These are phyloP conservation scores for Trachythela sp. DNA, from an alignment of 64 coral and sea anemone genomes.

Conservation along the genomic window DNA sequence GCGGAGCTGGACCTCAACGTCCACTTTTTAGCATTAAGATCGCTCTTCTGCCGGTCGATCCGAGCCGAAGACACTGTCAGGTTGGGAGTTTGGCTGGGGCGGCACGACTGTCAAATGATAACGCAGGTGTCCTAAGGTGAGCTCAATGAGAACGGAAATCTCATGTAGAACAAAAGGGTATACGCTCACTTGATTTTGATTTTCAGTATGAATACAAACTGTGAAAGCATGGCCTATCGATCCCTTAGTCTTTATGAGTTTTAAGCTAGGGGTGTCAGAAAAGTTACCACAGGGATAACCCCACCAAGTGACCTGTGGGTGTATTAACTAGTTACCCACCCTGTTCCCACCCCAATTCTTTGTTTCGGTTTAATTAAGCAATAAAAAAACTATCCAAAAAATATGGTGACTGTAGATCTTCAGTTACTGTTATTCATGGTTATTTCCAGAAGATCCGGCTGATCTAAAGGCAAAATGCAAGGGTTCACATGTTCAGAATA, in stretches of 20 bases:
- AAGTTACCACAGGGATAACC: slow-evolving; percentile 23
- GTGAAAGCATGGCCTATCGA: slow-evolving; percentile 19
- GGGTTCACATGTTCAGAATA: no score
- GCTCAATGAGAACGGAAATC: slow-evolving; percentile 22
- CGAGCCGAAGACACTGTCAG: slow-evolving; percentile 18
- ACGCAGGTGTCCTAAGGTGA: slow-evolving; percentile 16
- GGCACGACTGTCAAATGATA: slow-evolving; percentile 25
- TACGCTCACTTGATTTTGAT: slow-evolving; percentile 8
- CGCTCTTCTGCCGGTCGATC: slow-evolving; percentile 11
- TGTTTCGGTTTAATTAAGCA: no score
- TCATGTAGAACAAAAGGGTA: not conserved
- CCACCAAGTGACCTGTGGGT: no score
- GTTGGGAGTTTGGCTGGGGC: slow-evolving; percentile 11
- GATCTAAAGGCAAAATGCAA: no score
- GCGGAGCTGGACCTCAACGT: slow-evolving; percentile 1
- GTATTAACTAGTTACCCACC: no score
- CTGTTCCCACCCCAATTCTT: no score
- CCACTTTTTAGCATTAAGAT: slow-evolving; percentile 1
- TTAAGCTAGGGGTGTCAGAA: not conserved
- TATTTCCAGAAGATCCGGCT: no score
- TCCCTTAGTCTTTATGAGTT: slow-evolving; percentile 9
- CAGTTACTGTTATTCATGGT: no score
- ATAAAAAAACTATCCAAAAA: no score
- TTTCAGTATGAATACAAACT: slow-evolving; percentile 2
- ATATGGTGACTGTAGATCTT: no score